Base-by-base conservation (phyloP, 2,888 invertebrate species). In the Cyrtodaria siliqua region DNA sequence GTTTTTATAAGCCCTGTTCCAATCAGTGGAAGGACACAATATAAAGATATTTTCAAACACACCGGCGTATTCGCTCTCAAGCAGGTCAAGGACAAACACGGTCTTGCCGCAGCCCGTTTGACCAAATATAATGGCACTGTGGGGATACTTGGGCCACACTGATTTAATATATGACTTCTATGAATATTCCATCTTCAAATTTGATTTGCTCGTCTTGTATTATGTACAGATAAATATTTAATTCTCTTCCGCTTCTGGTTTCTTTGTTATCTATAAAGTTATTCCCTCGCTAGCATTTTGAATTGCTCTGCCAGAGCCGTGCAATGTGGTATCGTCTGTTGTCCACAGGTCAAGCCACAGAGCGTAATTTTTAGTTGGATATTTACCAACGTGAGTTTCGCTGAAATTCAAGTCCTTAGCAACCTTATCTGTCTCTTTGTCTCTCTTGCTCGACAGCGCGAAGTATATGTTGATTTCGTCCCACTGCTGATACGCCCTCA, bases 261-360 rank as follows among this genome's bases (percentile, higher is more conserved):
- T 53, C 50, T 78, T 78, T 2, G 77, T 72, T 29, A 83, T 74
- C 53, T n/a, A n/a, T n/a, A n/a, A n/a, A n/a, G n/a, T n/a, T n/a
- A n/a, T n/a, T n/a, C n/a, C n/a, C n/a, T n/a, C n/a, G n/a, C n/a
- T n/a, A n/a, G n/a, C n/a, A n/a, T n/a, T n/a, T n/a, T n/a, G n/a
- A n/a, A n/a, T n/a, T n/a, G n/a, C n/a, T n/a, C n/a, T n/a, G n/a
- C n/a, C n/a, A n/a, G n/a, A n/a, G n/a, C n/a, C n/a, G n/a, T n/a
- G n/a, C n/a, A n/a, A n/a, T n/a, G n/a, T n/a, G n/a, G n/a, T n/a
- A n/a, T n/a, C n/a, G n/a, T n/a, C n/a, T n/a, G n/a, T n/a, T n/a
- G n/a, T n/a, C n/a, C n/a, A n/a, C n/a, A n/a, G n/a, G n/a, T n/a
- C n/a, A n/a, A n/a, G n/a, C n/a, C n/a, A n/a, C n/a, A n/a, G n/a